These are phyloP conservation scores for Hylaeus volcanicus DNA, from an alignment of 1,140 invertebrate genomes.

Conservation along the genomic window DNA sequence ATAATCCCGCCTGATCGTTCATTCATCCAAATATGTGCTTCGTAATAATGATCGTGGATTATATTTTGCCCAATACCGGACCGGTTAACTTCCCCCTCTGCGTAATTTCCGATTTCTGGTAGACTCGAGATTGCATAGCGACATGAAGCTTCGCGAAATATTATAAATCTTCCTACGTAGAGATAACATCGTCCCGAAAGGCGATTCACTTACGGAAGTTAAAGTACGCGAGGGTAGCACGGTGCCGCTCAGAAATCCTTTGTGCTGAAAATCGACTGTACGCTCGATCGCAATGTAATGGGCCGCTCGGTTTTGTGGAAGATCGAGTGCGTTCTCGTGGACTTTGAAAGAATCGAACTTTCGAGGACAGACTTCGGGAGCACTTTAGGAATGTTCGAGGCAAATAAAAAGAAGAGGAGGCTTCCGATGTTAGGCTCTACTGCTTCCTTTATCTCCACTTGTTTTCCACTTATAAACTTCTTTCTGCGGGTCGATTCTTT, in stretches of 20 bases:
- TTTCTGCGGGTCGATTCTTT: conserved; percentile 33
- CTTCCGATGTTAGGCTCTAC: conserved; percentile 44
- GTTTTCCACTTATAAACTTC: conserved; percentile 41
- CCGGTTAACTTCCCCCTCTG: neutral
- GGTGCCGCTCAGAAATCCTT: neutral
- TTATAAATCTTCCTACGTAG: neutral
- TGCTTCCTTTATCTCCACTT: conserved; percentile 40
- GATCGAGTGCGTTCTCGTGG: conserved; percentile 40
- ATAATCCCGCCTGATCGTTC: no score
- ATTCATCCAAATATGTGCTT: no score
- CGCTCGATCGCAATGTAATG: conserved; percentile 45
- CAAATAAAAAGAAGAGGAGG: conserved; percentile 38
- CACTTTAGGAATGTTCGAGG: conserved; percentile 51
- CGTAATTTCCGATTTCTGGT: neutral
- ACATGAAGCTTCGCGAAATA: neutral
- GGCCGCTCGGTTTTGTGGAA: conserved; percentile 32
- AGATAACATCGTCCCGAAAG: neutral
- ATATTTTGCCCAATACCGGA: no score
- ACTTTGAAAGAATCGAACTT: conserved; percentile 53
- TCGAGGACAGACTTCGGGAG: conserved; percentile 37
- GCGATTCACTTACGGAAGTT: neutral
- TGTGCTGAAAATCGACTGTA: conserved; percentile 9
- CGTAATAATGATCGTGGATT: no score
- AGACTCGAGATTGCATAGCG: no score
- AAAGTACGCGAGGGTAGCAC: neutral